Conservation (phyloP, 2,113 vertebrate species). For the Poicephalus meyeri region DNA sequence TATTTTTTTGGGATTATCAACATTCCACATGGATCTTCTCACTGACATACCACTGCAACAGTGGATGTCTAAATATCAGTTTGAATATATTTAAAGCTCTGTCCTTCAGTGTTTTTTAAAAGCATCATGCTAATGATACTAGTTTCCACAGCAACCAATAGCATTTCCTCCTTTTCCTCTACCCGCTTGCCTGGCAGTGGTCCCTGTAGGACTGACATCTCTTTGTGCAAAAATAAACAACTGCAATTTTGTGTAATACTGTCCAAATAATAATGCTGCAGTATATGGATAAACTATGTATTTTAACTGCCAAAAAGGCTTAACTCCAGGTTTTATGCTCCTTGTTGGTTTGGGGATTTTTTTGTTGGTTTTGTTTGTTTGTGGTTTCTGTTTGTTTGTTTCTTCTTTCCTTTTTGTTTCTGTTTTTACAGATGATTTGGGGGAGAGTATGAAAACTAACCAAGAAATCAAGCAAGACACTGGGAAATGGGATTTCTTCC, state of each 20-base stretch:
- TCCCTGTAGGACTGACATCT: not conserved
- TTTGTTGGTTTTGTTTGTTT: too few relatives aligned
- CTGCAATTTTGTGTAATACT: not conserved
- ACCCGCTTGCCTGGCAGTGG: not conserved
- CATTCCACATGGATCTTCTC: not conserved
- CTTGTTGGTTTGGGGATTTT: not conserved
- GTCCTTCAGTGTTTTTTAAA: not conserved
- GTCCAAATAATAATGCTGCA: not conserved
- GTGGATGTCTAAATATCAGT: not conserved
- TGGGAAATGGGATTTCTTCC: not conserved
- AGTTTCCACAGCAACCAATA: not conserved
- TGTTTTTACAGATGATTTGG: not conserved
- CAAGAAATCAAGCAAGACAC: not conserved
- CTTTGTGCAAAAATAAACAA: conserved; percentile 9
- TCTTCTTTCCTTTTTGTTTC: not conserved
- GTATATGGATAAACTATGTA: not conserved
- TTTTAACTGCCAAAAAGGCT: not conserved
- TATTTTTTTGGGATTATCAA: not conserved
- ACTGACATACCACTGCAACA: not conserved
- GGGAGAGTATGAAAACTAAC: not conserved
- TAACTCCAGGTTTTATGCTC: not conserved
- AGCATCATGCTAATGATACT: not conserved
- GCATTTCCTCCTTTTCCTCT: not conserved
- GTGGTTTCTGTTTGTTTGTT: not conserved
- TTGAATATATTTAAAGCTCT: not conserved